Percentiles rank a stretch among this genome's conserved stretches.
phyloP scores from a whole-genome alignment of 2,113 vertebrate genomes.

The Dunckerocampus dactyliophorus region DNA sequence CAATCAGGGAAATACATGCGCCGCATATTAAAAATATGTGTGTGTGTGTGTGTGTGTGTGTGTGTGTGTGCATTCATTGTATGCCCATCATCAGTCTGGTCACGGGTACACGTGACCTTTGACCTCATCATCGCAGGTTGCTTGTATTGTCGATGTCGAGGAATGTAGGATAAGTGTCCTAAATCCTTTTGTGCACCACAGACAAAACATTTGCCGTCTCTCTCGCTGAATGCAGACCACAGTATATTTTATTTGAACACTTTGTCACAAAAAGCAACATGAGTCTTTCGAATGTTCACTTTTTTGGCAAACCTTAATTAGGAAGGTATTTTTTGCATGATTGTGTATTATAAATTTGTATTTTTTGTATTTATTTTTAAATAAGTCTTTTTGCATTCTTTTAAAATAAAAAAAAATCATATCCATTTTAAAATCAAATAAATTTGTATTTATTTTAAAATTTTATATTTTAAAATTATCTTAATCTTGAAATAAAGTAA shows the following conservation, averaged over 20 bases:
- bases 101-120: conserved; percentile 42
- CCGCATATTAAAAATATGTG: conserved; percentile 9
- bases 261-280: too few relatives aligned
- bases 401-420: too few relatives aligned
- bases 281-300: too few relatives aligned
- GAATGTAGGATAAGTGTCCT: background rate
- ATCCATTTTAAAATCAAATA: too few relatives aligned
- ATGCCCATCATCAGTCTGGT: conserved; percentile 28
- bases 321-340: too few relatives aligned
- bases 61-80: conserved; percentile 16
- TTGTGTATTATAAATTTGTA: too few relatives aligned
- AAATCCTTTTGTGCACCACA: background rate
- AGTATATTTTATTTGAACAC: background rate
- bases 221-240: background rate
- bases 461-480: too few relatives aligned
- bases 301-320: too few relatives aligned
- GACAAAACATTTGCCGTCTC: background rate
- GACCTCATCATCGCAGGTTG: conserved; percentile 30
- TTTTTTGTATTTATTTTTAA: too few relatives aligned
- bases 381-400: too few relatives aligned
- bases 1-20: conserved; percentile 50
- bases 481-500: too few relatives aligned
- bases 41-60: conserved; percentile 7
- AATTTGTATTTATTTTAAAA: too few relatives aligned
- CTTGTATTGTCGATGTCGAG: conserved; percentile 11